Evolutionary conservation across 1,140 invertebrate genomes (phyloP).

Genomic region (Vanessa atalanta): DNA sequence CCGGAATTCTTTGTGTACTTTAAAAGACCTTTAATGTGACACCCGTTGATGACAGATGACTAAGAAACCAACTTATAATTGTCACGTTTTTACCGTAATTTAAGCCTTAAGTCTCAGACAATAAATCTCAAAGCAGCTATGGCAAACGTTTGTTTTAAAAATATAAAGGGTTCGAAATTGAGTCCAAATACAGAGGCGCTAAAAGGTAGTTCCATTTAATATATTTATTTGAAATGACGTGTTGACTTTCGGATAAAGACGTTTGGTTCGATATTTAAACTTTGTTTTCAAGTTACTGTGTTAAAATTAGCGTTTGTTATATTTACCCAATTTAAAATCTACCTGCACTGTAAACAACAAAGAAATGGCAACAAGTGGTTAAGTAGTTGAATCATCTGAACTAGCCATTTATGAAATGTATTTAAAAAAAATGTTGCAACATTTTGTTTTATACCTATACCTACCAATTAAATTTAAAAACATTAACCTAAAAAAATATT

Average conservation of each 20-base stretch:
- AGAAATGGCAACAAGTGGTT: conserved; percentile 20
- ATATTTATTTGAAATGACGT: conserved; percentile 47
- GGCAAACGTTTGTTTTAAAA: conserved; percentile 40
- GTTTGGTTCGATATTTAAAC: conserved; percentile 36
- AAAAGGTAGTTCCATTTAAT: conserved; percentile 65
- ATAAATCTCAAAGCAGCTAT: conserved; percentile 12
- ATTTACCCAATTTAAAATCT: conserved; percentile 15
- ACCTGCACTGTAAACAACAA: conserved; percentile 17
- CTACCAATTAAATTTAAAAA: no score
- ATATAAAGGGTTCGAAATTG: conserved; percentile 51
- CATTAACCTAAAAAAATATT: no score
- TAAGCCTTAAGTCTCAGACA: conserved; percentile 28
- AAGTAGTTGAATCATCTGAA: conserved; percentile 17
- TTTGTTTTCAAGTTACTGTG: conserved; percentile 35
- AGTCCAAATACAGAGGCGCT: conserved; percentile 70
- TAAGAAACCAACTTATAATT: conserved; percentile 37
- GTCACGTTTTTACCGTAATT: conserved; percentile 29
- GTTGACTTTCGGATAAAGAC: conserved; percentile 55
- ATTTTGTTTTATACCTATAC: no score
- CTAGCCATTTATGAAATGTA: no score
- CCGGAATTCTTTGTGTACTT: conserved; percentile 56
- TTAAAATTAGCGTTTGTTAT: conserved; percentile 47
- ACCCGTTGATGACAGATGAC: conserved; percentile 74
- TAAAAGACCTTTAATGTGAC: conserved; percentile 67
- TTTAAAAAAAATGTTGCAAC: no score